Base-by-base conservation (phyloP, 2,888 invertebrate genomes). In the Helleia helle region DNA sequence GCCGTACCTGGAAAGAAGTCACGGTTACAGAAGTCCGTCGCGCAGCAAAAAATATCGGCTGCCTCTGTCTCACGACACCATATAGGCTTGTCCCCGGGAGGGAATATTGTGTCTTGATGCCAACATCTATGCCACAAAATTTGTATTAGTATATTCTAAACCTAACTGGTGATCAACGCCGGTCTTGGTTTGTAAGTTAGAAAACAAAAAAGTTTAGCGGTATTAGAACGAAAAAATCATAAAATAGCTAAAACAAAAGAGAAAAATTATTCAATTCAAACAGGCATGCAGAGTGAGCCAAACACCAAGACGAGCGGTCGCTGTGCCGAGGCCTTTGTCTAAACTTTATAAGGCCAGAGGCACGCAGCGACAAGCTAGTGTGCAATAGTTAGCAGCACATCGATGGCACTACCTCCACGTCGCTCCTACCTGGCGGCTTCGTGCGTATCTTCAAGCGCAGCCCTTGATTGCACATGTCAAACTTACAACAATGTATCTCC, bases 401-500 rank as follows among this genome's bases (percentile, higher is more conserved):
- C 59, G 63, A 57, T 54, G 55, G 56, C 59, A 56, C 62, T 63
- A 65, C 58, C 57, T 60, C 63, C 60, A 56, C 59, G 61, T 56
- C 59, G 55, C 60, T 69, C 84, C 87, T 91, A 91, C 91, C 91
- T 91, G 88, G 81, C 71, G 86, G 80, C 79, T 83, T 87, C 74
- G 86, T 86, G 71, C 87, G 88, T 71, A 92, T 88, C 73, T 86
- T 87, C 71, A 91, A 89, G 70, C 81, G 87, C 80, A 92, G 87
- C 63, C 87, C 85, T 65, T 80, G 87, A 87, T 93, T 93, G 89
- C 93, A 93, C 89, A 89, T 90, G 86, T 88, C 80, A 59, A 55
- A 86, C 76, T 90, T 89, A 89, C 94, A 94, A 90, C 93, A 94
- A 73, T 89, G 87, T 87, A 93, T 91, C 86, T 89, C 89, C 88